These are phyloP conservation scores for Dryocosmus kuriphilus DNA, from an alignment of 2,888 invertebrate genomes.

Conservation along the genomic window DNA sequence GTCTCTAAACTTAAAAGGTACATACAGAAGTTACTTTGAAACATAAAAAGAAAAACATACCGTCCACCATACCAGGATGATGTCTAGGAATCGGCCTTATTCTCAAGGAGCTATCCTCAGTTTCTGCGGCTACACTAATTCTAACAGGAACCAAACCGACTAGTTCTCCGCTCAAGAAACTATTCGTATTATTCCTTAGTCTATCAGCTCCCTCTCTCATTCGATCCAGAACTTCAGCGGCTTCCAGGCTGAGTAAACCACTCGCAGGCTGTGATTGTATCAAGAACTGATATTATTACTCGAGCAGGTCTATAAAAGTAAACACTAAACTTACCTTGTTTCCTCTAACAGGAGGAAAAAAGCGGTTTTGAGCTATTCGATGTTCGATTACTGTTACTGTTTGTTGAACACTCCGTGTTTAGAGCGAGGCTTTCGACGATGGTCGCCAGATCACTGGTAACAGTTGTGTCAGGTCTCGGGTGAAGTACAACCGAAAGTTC, in stretches of 20 bases:
- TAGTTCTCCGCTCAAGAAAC: conserved; percentile 86
- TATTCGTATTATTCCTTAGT: conserved; percentile 88
- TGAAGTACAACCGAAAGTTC: conserved; percentile 81
- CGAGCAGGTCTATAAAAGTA: conserved; percentile 18
- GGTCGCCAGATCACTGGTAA: conserved; percentile 87
- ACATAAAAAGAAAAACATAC: conserved; percentile 44
- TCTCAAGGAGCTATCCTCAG: conserved; percentile 72
- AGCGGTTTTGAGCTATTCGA: conserved; percentile 73
- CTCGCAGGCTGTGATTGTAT: conserved; percentile 62
- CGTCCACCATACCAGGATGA: conserved; percentile 68
- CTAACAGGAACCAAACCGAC: conserved; percentile 81
- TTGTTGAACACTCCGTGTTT: conserved; percentile 75
- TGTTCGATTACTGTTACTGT: conserved; percentile 81
- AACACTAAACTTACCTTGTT: conserved; percentile 68
- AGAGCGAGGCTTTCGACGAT: conserved; percentile 91
- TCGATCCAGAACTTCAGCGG: conserved; percentile 83
- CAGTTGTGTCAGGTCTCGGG: conserved; percentile 81
- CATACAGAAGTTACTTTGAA: neutral
- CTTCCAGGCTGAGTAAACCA: conserved; percentile 78
- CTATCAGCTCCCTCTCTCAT: conserved; percentile 85
- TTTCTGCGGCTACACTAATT: conserved; percentile 75
- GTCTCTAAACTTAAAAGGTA: too few species aligned
- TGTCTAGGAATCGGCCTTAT: conserved; percentile 73
- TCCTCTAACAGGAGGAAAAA: conserved; percentile 71
- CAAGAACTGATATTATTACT: conserved; percentile 42